Evolutionary conservation across 37 sponge, comb jelly and placozoan species (phyloP).

Genomic region (Bolinopsis microptera): DNA sequence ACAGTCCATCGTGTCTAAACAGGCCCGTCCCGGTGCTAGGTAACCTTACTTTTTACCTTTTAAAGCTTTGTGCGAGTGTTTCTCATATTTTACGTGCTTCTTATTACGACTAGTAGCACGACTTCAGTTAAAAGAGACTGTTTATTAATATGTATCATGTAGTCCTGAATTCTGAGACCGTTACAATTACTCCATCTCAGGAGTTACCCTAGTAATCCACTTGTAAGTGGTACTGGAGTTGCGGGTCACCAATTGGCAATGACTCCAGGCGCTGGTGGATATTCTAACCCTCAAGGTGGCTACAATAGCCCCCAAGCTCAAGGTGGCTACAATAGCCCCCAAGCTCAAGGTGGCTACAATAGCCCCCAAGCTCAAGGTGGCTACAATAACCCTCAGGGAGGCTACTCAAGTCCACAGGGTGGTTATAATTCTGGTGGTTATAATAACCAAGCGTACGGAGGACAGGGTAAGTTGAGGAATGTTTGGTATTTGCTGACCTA

Average conservation of each 20-base stretch:
- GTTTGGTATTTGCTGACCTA: no score
- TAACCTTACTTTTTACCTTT: no score
- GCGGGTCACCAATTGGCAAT: neutral
- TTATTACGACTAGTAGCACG: neutral
- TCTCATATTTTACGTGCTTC: neutral
- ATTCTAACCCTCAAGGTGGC: neutral
- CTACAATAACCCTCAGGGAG: neutral
- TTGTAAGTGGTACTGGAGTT: slow-evolving; percentile 37
- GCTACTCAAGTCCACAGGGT: neutral
- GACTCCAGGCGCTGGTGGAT: neutral
- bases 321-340: neutral
- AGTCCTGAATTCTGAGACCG: no score
- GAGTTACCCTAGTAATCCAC: slow-evolving; percentile 24
- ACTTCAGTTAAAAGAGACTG: no score
- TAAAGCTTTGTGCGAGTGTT: no score
- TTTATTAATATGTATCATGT: no score
- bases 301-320: neutral
- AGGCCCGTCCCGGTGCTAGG: slow-evolving; percentile 37
- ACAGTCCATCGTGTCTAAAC: neutral
- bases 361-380: no score
- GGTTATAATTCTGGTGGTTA: neutral
- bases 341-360: neutral
- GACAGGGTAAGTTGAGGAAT: neutral
- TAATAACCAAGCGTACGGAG: neutral
- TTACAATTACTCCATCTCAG: no score